Percentiles rank a stretch among this genome's conserved stretches.
Conservation (phyloP, 2,797 vertebrate genomes). For the Buphagus erythrorhynchus region DNA sequence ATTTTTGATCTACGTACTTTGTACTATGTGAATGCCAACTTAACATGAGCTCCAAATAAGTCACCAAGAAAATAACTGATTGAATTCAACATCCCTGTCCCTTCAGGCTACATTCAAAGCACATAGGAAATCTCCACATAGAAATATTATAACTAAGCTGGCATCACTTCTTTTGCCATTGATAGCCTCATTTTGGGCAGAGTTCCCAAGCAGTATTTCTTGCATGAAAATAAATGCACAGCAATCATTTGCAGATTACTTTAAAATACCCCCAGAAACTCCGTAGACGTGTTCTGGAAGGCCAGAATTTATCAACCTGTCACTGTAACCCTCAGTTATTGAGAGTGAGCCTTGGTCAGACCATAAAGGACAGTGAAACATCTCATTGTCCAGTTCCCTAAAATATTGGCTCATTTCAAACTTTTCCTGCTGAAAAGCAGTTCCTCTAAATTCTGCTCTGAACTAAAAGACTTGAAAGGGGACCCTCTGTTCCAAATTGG, state of each 20-base stretch:
- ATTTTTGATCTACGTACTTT: not conserved
- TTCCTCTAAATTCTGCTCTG: not conserved
- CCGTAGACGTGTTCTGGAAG: not conserved
- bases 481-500: constrained; percentile 42
- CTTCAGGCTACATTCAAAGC: not conserved
- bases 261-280: not conserved
- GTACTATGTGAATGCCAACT: not conserved
- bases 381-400: not conserved
- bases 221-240: not conserved
- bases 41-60: not conserved
- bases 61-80: not conserved
- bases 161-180: not conserved
- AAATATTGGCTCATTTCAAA: not conserved
- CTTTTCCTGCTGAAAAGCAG: not conserved
- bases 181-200: not conserved
- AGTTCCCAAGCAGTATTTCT: not conserved
- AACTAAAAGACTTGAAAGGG: constrained; percentile 13
- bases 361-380: not conserved
- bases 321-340: not conserved
- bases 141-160: not conserved
- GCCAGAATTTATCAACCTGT: not conserved
- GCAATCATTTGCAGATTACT: not conserved
- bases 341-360: not conserved
- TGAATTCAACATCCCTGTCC: not conserved
- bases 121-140: not conserved